phyloP scores from a whole-genome alignment of 2,113 vertebrate species.

The Odontesthes bonariensis region DNA sequence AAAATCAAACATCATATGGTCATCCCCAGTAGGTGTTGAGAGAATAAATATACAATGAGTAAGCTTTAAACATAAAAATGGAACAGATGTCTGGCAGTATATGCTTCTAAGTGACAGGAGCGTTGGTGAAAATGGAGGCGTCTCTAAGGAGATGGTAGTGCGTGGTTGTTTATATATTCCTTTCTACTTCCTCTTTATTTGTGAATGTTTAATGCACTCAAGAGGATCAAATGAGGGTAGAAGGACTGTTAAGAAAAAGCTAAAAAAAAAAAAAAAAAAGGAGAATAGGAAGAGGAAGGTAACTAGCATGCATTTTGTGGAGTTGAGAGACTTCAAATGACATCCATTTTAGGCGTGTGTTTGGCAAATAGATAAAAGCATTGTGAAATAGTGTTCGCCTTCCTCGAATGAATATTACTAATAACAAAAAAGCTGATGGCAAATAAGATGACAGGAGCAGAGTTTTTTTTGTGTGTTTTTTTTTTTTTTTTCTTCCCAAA shows the following conservation, averaged over 20 bases:
- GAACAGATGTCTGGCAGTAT: constrained; percentile 40
- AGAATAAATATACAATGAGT: constrained; percentile 50
- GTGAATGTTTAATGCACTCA: constrained; percentile 59
- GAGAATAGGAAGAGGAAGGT: constrained; percentile 3
- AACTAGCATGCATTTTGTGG: constrained; percentile 32
- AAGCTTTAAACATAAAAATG: constrained; percentile 39
- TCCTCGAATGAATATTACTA: constrained; percentile 65
- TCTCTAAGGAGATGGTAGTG: constrained; percentile 35
- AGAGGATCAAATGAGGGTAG: constrained; percentile 57
- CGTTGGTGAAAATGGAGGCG: constrained; percentile 29
- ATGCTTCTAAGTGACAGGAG: constrained; percentile 48
- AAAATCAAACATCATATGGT: constrained; percentile 13
- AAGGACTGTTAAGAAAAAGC: constrained; percentile 56
- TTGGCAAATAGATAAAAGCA: constrained; percentile 62
- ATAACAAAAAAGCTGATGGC: constrained; percentile 63
- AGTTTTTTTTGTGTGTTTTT: constrained; percentile 16
- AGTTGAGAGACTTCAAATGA: constrained; percentile 24
- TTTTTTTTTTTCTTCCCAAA: not conserved
- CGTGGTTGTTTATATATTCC: constrained; percentile 51
- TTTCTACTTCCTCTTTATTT: constrained; percentile 52
- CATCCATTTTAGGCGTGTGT: constrained; percentile 55
- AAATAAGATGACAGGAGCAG: constrained; percentile 58
- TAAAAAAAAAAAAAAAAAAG: not conserved
- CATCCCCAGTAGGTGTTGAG: constrained; percentile 34
- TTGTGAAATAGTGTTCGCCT: constrained; percentile 49